Conservation (phyloP, 1,140 invertebrate species). For the Drosophila ogumai region DNA sequence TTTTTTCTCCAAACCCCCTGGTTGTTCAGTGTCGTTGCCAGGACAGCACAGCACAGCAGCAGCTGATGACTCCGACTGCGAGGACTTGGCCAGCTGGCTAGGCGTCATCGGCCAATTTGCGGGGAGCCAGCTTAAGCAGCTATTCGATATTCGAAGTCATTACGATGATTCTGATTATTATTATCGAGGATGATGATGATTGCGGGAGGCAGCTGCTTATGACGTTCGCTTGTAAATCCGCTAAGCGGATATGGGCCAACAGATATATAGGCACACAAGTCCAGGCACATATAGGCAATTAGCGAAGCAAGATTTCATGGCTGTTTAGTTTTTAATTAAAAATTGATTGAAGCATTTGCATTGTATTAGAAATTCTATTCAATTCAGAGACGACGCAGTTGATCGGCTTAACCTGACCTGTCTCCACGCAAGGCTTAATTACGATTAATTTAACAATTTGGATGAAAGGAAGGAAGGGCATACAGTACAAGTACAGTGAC, state of each 20-base stretch:
- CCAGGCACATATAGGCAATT: slow-evolving; percentile 45
- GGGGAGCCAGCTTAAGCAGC: slow-evolving; percentile 52
- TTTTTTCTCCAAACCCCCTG: background rate
- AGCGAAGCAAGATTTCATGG: slow-evolving; percentile 50
- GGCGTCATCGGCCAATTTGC: slow-evolving; percentile 59
- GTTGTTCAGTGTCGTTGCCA: slow-evolving; percentile 13
- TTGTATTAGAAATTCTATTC: slow-evolving; percentile 65
- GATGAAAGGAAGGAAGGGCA: background rate
- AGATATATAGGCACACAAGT: slow-evolving; percentile 21
- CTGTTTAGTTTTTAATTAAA: slow-evolving; percentile 75
- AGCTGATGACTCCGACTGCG: slow-evolving; percentile 29
- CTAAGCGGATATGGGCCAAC: slow-evolving; percentile 67
- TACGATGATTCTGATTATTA: slow-evolving; percentile 65
- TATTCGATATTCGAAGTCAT: slow-evolving; percentile 68
- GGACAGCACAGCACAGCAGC: slow-evolving; percentile 19
- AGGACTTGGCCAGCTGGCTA: slow-evolving; percentile 47
- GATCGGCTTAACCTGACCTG: slow-evolving; percentile 50
- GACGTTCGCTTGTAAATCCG: slow-evolving; percentile 54
- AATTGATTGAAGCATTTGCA: slow-evolving; percentile 69
- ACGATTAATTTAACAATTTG: slow-evolving; percentile 40
- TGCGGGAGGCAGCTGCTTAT: slow-evolving; percentile 55
- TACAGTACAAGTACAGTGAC: background rate
- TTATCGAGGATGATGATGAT: slow-evolving; percentile 56
- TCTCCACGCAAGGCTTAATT: slow-evolving; percentile 44
- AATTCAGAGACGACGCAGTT: slow-evolving; percentile 37